phyloP scores from a whole-genome alignment of 1,140 invertebrate species.

The Bombus waltoni region DNA sequence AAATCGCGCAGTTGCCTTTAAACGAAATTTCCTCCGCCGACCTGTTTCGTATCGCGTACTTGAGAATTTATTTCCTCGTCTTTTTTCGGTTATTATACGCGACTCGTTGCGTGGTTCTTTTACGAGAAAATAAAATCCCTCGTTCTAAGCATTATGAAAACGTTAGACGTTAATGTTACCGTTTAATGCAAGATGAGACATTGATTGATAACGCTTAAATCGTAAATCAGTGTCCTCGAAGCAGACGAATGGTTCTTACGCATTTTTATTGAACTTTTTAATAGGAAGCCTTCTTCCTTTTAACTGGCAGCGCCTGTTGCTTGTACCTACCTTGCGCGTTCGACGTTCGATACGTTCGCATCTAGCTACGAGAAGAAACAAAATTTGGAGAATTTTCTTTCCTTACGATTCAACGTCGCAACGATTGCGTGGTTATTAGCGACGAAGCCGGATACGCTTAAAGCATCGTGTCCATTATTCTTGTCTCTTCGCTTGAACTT shows the following conservation, averaged over 20 bases:
- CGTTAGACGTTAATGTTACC: background rate
- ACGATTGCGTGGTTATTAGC: no score
- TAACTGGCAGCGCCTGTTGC: no score
- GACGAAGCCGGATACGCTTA: no score
- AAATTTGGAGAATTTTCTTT: no score
- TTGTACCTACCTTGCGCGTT: no score
- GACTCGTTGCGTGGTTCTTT: background rate
- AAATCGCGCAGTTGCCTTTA: slow-evolving; percentile 31
- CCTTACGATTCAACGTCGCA: no score
- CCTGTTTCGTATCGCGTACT: no score
- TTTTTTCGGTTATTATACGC: background rate
- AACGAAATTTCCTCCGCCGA: background rate
- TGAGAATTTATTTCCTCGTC: background rate
- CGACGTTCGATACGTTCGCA: no score
- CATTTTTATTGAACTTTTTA: background rate
- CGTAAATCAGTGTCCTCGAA: background rate
- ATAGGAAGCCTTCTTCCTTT: background rate
- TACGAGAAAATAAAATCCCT: background rate
- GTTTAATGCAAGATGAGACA: background rate
- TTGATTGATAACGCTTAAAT: background rate
- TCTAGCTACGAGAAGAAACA: no score
- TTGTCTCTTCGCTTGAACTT: no score
- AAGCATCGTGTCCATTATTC: no score
- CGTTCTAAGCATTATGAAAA: background rate
- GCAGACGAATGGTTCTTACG: background rate